Evolutionary conservation across 2,888 invertebrate genomes (phyloP), one percentile per base, ranked within the genome.

Genomic region (Dermolepida albohirtum): DNA sequence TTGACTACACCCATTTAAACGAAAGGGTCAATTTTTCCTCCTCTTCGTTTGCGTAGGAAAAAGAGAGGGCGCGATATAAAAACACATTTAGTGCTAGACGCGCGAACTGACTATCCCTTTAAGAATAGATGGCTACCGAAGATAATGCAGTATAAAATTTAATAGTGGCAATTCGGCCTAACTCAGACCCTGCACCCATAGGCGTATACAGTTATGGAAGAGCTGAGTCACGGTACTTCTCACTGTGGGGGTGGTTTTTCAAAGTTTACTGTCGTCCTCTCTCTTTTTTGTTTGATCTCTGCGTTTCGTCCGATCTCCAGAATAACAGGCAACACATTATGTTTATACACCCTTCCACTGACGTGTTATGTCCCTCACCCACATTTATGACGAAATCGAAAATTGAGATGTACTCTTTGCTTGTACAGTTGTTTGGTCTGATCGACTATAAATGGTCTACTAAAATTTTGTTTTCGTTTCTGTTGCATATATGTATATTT

Each of bases 171-270:
- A 67, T 67, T 63, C 43, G 51, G 63, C 54, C 67, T 72, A 47
- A 70, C 50, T 71, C 67, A 57, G 70, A 43, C 62, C 71, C 72
- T 70, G 71, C 68, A 66, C 62, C 70, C 67, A 62, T 55, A 66
- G 67, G 62, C 67, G 70, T 62, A 41, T 57, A 43, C 57, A 65
- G 68, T 69, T 72, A 72, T 71, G 70, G 67, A 52, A 66, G 64
- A 69, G 72, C 72, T 74, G 74, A 73, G 67, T 73, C 72, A 72
- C 65, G 47, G 66, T 66, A 66, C 69, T 68, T 70, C 70, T 73
- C 71, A 62, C 67, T 71, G 70, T 67, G 69, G 70, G 72, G 72
- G 72, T 70, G 69, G 52, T 68, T 73, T 71, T 72, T 72, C 66
- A 64, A 64, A 62, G 59, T 62, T 62, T 62, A 47, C 34, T 62